These are phyloP conservation scores for Apistogramma diplotaenia DNA, from an alignment of 2,113 vertebrate species.

Conservation along the genomic window DNA sequence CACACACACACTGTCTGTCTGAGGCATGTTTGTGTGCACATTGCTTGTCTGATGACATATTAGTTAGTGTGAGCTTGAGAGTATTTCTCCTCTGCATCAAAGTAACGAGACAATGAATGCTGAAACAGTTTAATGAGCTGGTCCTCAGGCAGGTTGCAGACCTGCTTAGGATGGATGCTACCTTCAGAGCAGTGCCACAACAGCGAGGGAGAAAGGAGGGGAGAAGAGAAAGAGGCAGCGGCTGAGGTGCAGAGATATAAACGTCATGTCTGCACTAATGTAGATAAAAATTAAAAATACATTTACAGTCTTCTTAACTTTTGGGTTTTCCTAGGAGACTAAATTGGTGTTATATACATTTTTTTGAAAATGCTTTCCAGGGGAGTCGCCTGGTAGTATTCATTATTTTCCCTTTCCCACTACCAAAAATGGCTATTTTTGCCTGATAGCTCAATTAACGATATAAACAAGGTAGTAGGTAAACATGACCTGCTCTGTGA, in stretches of 20 bases:
- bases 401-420: background rate
- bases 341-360: background rate
- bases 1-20: background rate
- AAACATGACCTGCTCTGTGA: no score
- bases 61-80: conserved; percentile 36
- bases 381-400: background rate
- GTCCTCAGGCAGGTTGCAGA: conserved; percentile 25
- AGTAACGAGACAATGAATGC: conserved; percentile 49
- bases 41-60: conserved; percentile 24
- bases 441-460: no score
- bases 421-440: background rate
- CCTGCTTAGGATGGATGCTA: conserved; percentile 25
- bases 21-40: conserved; percentile 18
- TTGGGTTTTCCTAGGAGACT: background rate
- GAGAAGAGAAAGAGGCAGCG: background rate
- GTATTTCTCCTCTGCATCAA: conserved; percentile 18
- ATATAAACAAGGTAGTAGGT: no score
- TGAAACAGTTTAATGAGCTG: conserved; percentile 47
- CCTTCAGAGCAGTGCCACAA: background rate
- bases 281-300: background rate
- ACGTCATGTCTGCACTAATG: background rate
- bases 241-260: background rate
- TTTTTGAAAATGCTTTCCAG: background rate
- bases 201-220: background rate
- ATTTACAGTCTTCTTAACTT: background rate